These are phyloP conservation scores for Cichlasoma orientale DNA, from an alignment of 2,797 vertebrate species.

Conservation along the genomic window DNA sequence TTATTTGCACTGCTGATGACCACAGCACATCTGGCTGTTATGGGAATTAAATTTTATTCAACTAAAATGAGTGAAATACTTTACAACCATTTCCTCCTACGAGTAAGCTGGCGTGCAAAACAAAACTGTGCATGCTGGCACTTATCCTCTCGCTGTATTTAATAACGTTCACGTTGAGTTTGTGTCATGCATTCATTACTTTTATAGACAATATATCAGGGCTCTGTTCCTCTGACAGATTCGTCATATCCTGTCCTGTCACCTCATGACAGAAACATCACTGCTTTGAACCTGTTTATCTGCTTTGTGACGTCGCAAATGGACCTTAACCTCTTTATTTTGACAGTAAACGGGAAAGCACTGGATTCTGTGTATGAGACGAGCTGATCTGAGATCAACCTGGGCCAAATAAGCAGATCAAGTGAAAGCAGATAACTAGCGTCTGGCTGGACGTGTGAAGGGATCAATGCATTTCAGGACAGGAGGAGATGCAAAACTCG, in stretches of 20 bases:
- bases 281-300: constrained; percentile 41
- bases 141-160: constrained; percentile 17
- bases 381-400: constrained; percentile 70
- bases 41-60: constrained; percentile 76
- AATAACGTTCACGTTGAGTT: background rate
- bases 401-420: constrained; percentile 75
- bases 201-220: background rate
- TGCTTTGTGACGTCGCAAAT: constrained; percentile 43
- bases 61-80: constrained; percentile 53
- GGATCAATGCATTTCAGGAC: constrained; percentile 73
- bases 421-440: constrained; percentile 68
- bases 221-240: background rate
- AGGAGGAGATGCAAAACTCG: constrained; percentile 51
- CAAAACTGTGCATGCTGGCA: constrained; percentile 18
- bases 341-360: constrained; percentile 29
- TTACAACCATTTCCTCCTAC: constrained; percentile 14
- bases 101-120: constrained; percentile 17
- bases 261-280: constrained; percentile 22
- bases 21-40: constrained; percentile 76
- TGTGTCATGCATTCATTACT: background rate
- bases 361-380: constrained; percentile 49
- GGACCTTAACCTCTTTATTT: constrained; percentile 59
- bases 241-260: background rate
- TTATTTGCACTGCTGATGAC: constrained; percentile 68
- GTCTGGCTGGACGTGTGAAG: constrained; percentile 66